Conservation (phyloP, 2,113 vertebrate species). For the Rostratula benghalensis region DNA sequence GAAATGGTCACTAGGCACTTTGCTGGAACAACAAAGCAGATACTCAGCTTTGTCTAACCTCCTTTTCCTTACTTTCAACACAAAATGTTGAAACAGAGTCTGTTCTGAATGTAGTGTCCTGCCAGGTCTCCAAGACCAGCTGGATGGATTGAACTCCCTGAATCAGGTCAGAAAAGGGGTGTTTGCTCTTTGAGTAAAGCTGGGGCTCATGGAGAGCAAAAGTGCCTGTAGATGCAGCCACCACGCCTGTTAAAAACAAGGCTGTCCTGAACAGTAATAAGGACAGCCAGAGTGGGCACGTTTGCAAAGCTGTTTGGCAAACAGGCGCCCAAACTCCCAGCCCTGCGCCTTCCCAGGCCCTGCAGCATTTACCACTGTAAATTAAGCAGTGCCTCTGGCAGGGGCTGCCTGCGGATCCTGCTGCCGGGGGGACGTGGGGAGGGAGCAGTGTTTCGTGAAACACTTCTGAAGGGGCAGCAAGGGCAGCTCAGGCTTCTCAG, state of each 20-base stretch:
- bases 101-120: neutral
- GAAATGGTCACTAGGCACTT: neutral
- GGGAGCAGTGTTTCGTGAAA: neutral
- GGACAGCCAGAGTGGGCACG: neutral
- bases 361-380: neutral
- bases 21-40: neutral
- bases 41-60: neutral
- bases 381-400: neutral
- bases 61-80: neutral
- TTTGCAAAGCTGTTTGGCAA: constrained; percentile 2
- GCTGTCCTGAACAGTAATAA: neutral
- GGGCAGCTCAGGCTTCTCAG: neutral
- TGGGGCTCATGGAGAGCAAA: neutral
- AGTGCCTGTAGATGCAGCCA: neutral
- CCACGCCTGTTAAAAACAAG: neutral
- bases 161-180: neutral
- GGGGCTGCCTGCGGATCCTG: neutral
- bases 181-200: neutral
- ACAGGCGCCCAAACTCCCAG: neutral
- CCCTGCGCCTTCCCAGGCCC: neutral
- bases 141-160: neutral
- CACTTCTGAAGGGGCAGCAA: neutral
- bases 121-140: neutral
- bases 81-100: neutral
- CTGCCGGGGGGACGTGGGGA: neutral